Conservation (phyloP, 2,888 invertebrate genomes). For the Eupithecia vulgata region DNA sequence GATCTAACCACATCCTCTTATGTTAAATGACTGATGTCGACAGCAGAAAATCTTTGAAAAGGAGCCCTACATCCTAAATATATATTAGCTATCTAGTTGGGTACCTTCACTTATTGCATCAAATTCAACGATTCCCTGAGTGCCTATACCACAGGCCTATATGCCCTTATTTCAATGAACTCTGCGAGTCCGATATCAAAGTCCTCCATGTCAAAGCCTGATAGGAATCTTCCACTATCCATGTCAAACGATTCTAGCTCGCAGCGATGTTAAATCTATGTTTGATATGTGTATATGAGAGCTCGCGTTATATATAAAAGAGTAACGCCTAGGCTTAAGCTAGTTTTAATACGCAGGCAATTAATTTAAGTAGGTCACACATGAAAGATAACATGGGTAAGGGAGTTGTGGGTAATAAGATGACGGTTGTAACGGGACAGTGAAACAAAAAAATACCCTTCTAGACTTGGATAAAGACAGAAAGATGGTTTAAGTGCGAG, state of each 20-base stretch:
- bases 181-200: neutral
- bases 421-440: neutral
- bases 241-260: constrained; percentile 1
- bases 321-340: neutral
- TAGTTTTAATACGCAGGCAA: neutral
- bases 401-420: neutral
- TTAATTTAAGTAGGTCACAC: neutral
- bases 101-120: neutral
- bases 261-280: neutral
- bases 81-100: neutral
- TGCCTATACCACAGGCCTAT: neutral
- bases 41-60: too few relatives aligned
- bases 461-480: too few relatives aligned
- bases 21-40: too few relatives aligned
- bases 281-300: neutral
- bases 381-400: neutral
- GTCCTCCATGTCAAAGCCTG: neutral
- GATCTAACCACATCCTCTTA: too few relatives aligned
- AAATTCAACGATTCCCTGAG: neutral
- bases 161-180: neutral
- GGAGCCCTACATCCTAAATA: too few relatives aligned
- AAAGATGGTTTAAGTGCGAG: too few relatives aligned
- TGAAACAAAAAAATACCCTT: too few relatives aligned
- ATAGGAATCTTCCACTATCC: constrained; percentile 12
- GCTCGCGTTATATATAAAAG: neutral